Evolutionary conservation across 2,113 vertebrate genomes (phyloP), one percentile per base, ranked within the genome.

Genomic region (Balaeniceps rex): DNA sequence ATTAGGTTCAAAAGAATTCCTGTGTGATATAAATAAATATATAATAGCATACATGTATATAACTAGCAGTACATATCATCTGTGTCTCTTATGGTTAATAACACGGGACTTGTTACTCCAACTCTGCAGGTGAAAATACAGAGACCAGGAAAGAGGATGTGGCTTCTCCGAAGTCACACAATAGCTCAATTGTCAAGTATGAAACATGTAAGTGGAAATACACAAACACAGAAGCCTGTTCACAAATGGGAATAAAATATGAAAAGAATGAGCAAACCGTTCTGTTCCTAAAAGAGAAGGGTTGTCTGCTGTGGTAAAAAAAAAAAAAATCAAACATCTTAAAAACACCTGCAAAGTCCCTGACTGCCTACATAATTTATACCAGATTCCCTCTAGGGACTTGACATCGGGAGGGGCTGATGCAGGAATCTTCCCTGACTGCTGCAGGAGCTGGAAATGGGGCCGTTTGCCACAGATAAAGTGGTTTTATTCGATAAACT

Each of bases 141-240:
- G 70, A 93, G 77, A 95, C 57, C 70, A 61, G 87, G 83, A 93
- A 93, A 86, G 87, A 91, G 94, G 87, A 94, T 83, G 95, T 85
- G 84, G 85, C 87, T 94, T 90, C 89, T 94, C 66, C 66, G 7
- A 55, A 85, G 84, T 60, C 94, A 94, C 66, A 95, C 84, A 96
- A 94, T 91, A 93, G 87, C 85, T 93, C 87, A 58, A 55, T 92
- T 97, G 95, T 96, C 82, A 80, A 52, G 63, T 44, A 34, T 40
- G 68, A 94, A 88, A 80, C 70, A 80, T 3, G 2, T 22, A 70
- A 88, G 40, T 93, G 40, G 34, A 93, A 95, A 89, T 7, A 68
- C 11, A 78, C 52, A 93, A 92, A 87, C 63, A 87, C 66, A 93
- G 83, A 80, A 91, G 58, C 12, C 87, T 83, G 64, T 63, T 93